These are phyloP conservation scores for Todus mexicanus DNA, from an alignment of 2,797 vertebrate genomes.

Conservation along the genomic window DNA sequence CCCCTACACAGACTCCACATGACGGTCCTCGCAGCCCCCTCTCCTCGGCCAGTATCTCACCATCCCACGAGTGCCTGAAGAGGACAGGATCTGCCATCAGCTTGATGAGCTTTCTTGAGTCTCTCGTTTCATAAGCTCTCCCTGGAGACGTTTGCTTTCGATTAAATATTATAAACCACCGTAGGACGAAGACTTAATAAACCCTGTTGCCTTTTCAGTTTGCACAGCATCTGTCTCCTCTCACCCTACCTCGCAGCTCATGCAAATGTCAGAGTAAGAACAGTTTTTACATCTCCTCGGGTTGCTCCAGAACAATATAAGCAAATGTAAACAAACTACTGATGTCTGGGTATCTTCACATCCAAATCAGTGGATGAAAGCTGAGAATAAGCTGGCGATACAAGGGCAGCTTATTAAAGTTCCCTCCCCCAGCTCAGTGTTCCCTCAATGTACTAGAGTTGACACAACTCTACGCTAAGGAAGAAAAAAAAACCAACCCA, in stretches of 20 bases:
- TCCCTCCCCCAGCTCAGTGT: constrained; percentile 4
- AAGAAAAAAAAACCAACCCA: background rate
- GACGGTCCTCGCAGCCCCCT: background rate
- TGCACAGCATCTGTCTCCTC: background rate
- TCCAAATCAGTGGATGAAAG: constrained; percentile 43
- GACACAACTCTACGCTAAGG: background rate
- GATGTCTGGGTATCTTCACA: constrained; percentile 42
- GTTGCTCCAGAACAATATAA: constrained; percentile 6
- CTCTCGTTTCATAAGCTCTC: constrained; percentile 20
- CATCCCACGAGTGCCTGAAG: background rate
- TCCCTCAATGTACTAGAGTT: background rate
- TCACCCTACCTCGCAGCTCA: background rate
- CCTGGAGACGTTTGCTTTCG: constrained; percentile 29
- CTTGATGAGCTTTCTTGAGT: background rate
- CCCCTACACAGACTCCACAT: rapidly evolving
- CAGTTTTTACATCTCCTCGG: constrained; percentile 6
- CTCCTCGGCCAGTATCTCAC: background rate
- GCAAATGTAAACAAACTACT: constrained; percentile 53
- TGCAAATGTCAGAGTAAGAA: constrained; percentile 36
- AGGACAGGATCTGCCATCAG: background rate
- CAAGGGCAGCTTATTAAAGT: constrained; percentile 19
- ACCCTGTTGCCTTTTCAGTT: constrained; percentile 27
- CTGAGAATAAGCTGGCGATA: constrained; percentile 41
- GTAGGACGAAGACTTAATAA: constrained; percentile 9
- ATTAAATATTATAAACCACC: constrained; percentile 26